Evolutionary conservation across 2,888 invertebrate genomes (phyloP).

Genomic region (Caenorhabditis drosophilae): DNA sequence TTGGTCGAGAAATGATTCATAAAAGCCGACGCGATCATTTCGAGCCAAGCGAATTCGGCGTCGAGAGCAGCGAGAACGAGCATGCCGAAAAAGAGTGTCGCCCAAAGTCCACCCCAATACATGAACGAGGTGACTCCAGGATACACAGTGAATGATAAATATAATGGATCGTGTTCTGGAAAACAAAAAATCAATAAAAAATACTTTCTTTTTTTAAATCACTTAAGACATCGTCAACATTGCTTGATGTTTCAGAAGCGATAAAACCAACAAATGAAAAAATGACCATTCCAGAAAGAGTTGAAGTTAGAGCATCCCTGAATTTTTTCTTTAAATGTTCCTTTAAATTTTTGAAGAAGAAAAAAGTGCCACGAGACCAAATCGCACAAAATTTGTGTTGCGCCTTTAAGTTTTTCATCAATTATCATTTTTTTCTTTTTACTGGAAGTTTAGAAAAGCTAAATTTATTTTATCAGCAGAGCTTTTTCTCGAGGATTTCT

Average conservation of each 20-base stretch:
- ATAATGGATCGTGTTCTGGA: slow-evolving; percentile 61
- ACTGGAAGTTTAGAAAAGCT: too few species aligned
- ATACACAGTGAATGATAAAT: slow-evolving; percentile 64
- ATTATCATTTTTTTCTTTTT: too few species aligned
- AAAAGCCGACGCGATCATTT: slow-evolving; percentile 64
- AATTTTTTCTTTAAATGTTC: slow-evolving; percentile 10
- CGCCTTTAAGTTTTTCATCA: too few species aligned
- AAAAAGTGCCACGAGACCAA: too few species aligned
- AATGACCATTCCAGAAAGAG: slow-evolving; percentile 64
- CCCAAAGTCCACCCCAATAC: slow-evolving; percentile 64
- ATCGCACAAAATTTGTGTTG: too few species aligned
- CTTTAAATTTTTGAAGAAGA: background rate
- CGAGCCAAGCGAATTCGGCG: slow-evolving; percentile 59
- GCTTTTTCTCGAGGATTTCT: too few species aligned
- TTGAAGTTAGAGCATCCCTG: slow-evolving; percentile 60
- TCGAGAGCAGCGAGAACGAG: slow-evolving; percentile 58
- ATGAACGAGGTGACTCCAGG: slow-evolving; percentile 65
- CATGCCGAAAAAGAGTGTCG: slow-evolving; percentile 62
- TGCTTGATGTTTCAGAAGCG: slow-evolving; percentile 46
- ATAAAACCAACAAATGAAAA: slow-evolving; percentile 66
- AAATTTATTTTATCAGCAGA: too few species aligned
- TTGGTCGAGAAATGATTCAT: slow-evolving; percentile 62
- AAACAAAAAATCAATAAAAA: too few species aligned
- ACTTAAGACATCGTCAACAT: slow-evolving; percentile 54
- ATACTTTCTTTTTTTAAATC: too few species aligned